Evolutionary conservation across 1,140 invertebrate genomes (phyloP).

Genomic region (Rhizoglyphus robini): DNA sequence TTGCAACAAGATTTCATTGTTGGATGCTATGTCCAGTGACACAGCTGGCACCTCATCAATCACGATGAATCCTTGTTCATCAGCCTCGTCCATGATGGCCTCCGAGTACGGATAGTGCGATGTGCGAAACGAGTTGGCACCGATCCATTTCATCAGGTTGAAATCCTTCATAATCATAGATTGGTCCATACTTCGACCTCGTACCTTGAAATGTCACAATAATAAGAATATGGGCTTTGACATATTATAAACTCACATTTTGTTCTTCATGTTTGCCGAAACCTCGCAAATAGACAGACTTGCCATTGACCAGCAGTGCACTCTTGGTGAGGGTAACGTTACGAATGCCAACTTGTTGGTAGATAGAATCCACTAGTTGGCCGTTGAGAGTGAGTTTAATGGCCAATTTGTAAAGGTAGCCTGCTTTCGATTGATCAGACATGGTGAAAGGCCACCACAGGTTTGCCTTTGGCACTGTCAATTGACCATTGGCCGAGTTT

Average conservation of each 20-base stretch:
- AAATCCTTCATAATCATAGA: conserved; percentile 55
- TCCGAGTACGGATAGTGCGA: conserved; percentile 97
- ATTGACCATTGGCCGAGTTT: conserved; percentile 34
- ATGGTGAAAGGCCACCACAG: conserved; percentile 96
- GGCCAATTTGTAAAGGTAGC: too few relatives aligned
- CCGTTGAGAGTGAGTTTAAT: too few relatives aligned
- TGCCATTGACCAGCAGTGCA: conserved; percentile 63
- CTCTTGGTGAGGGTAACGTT: conserved; percentile 55
- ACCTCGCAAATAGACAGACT: conserved; percentile 73
- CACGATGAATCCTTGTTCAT: conserved; percentile 81
- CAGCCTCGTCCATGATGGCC: conserved; percentile 88
- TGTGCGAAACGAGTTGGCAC: too few relatives aligned
- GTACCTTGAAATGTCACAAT: too few relatives aligned
- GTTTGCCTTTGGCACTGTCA: conserved; percentile 50
- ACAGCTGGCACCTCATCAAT: conserved; percentile 92
- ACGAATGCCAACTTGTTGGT: conserved; percentile 69
- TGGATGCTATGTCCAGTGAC: conserved; percentile 62
- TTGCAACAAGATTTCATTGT: conserved; percentile 45
- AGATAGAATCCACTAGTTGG: conserved; percentile 56
- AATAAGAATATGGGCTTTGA: too few relatives aligned
- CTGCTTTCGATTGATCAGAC: too few relatives aligned
- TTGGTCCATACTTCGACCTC: conserved; percentile 76
- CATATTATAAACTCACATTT: too few relatives aligned
- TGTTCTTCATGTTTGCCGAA: conserved; percentile 85
- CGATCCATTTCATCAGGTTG: too few relatives aligned